Evolutionary conservation across 1,140 invertebrate genomes (phyloP), one percentile per base, ranked within the genome.

Genomic region (Drosophila nebulosa): DNA sequence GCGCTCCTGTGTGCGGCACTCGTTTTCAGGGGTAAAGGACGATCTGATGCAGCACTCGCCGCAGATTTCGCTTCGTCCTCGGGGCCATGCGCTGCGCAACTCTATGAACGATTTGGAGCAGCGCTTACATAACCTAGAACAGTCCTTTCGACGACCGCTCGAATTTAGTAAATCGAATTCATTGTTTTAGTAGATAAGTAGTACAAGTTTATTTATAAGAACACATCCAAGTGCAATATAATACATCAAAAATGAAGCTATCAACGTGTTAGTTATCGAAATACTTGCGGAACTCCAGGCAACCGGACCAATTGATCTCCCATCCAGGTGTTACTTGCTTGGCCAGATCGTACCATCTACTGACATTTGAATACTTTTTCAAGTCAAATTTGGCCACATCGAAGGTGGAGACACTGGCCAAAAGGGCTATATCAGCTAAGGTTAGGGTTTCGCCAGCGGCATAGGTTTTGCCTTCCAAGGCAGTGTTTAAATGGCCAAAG

Each of bases 271-370:
- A 78, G 24, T 73, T 81, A 21, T 81, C 78, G 1, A 80, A 80
- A 27, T 81, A 80, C 22, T 80, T 80, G 18, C 64, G 69, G 39
- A 80, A 81, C 42, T 79, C 77, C 9, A 61, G 59, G 30, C 77
- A 79, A 0, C 71, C 77, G 2, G 76, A 72, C 93, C 92, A 62
- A 81, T 97, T 96, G 42, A 94, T 93, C 77, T 96, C 95, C 91
- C 96, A 97, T 21, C 94, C 95, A 1, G 95, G 94, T 1, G 95
- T 94, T 1, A 93, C 93, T 26, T 91, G 91, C 90, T 96, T 96
- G 32, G 95, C 93, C 52, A 93, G 94, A 24, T 94, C 93, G 69
- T 94, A 93, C 96, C 96, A 97, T 62, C 92, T 93, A 35, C 75
- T 90, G 56, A 97, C 93, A 68, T 96, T 96, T 6, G 93, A 89